These are phyloP conservation scores for Belonocnema kinseyi DNA, from an alignment of 1,140 invertebrate species.

Conservation along the genomic window DNA sequence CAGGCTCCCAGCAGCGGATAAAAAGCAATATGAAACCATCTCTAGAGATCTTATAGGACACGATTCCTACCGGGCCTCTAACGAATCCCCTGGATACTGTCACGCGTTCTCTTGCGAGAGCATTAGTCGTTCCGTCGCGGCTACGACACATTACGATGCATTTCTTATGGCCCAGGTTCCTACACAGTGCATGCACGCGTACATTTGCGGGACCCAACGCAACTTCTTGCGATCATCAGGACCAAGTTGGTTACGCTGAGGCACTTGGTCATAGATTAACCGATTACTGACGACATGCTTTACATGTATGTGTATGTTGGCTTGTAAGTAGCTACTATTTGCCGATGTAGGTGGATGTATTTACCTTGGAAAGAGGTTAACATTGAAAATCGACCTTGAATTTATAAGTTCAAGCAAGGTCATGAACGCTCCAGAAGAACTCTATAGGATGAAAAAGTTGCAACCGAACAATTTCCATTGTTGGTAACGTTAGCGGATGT, in stretches of 20 bases:
- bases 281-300: constrained; percentile 44
- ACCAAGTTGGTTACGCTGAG: constrained; percentile 41
- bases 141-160: constrained; percentile 54
- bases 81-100: constrained; percentile 37
- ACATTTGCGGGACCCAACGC: constrained; percentile 44
- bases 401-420: constrained; percentile 12
- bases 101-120: constrained; percentile 57
- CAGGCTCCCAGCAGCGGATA: constrained; percentile 10
- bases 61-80: constrained; percentile 7
- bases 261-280: constrained; percentile 50
- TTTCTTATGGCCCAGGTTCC: constrained; percentile 55
- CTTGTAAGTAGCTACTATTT: not conserved
- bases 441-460: too few relatives aligned
- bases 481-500: too few relatives aligned
- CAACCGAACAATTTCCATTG: too few relatives aligned
- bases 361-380: constrained; percentile 38
- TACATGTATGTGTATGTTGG: constrained; percentile 35
- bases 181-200: constrained; percentile 37
- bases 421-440: too few relatives aligned
- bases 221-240: constrained; percentile 58
- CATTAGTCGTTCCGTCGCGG: constrained; percentile 55
- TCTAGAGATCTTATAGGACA: constrained; percentile 25
- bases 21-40: constrained; percentile 35
- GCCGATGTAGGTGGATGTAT: constrained; percentile 23
- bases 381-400: constrained; percentile 44